These are phyloP conservation scores for Epinephelus cyanopodus DNA, from an alignment of 2,113 vertebrate species.

Conservation along the genomic window DNA sequence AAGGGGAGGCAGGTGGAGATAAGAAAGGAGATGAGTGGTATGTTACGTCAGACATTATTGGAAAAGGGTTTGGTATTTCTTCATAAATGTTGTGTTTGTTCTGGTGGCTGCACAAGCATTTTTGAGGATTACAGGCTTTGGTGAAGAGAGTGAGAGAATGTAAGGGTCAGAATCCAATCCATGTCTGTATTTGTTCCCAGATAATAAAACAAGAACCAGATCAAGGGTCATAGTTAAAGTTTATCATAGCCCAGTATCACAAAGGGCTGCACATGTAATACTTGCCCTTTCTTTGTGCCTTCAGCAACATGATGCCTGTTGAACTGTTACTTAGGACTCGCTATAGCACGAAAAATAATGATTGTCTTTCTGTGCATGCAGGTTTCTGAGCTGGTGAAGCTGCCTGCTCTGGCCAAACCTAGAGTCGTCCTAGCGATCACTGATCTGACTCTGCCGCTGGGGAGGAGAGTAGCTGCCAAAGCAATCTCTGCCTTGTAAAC, in stretches of 20 bases:
- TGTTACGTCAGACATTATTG: constrained; percentile 26
- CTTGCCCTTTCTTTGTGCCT: background rate
- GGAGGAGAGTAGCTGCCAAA: constrained; percentile 95
- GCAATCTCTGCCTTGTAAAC: constrained; percentile 91
- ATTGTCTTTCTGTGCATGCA: constrained; percentile 58
- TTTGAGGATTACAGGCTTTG: background rate
- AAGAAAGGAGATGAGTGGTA: background rate
- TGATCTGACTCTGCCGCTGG: constrained; percentile 94
- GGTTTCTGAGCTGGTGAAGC: constrained; percentile 96
- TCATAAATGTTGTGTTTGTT: background rate
- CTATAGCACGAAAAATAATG: background rate
- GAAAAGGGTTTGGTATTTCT: background rate
- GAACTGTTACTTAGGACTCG: too few relatives aligned
- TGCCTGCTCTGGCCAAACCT: constrained; percentile 94
- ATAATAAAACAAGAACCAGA: too few relatives aligned
- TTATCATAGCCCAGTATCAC: too few relatives aligned
- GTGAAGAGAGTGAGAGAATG: background rate
- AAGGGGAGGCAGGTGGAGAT: constrained; percentile 2
- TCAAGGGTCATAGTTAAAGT: too few relatives aligned
- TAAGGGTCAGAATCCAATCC: background rate
- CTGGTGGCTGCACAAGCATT: background rate
- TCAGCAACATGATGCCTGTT: background rate
- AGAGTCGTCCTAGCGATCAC: constrained; percentile 95
- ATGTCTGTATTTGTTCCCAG: too few relatives aligned
- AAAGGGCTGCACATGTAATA: too few relatives aligned